These are phyloP conservation scores for Mythimna impura DNA, from an alignment of 2,888 invertebrate species.

Conservation along the genomic window DNA sequence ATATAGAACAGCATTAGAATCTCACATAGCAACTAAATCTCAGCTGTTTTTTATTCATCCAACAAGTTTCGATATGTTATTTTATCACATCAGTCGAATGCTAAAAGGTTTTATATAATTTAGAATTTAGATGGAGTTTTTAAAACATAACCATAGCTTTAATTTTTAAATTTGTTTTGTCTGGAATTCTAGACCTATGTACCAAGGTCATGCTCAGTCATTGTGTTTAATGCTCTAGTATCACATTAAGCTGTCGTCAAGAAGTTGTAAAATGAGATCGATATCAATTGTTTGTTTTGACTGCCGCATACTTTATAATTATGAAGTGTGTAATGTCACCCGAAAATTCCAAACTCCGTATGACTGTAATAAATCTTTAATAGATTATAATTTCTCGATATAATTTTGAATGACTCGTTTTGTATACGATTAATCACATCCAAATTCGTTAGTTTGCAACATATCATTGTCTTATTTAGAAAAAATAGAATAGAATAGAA, in stretches of 20 bases:
- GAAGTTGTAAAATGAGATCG: slow-evolving; percentile 43
- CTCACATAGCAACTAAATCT: slow-evolving; percentile 10
- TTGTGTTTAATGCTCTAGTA: slow-evolving; percentile 18
- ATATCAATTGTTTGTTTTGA: slow-evolving; percentile 18
- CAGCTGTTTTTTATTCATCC: slow-evolving; percentile 6
- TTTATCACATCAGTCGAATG: slow-evolving; percentile 24
- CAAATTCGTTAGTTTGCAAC: too few species aligned
- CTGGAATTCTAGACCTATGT: background rate
- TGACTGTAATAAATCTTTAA: too few species aligned
- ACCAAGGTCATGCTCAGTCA: slow-evolving; percentile 31
- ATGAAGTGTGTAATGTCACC: too few species aligned
- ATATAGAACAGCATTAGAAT: background rate
- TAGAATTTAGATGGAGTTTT: background rate
- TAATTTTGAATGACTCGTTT: too few species aligned
- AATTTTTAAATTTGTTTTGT: slow-evolving; percentile 13
- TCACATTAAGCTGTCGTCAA: slow-evolving; percentile 7
- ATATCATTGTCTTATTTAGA: too few species aligned
- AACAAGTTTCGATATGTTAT: background rate
- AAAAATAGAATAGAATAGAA: too few species aligned
- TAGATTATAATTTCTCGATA: too few species aligned
- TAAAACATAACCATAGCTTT: background rate
- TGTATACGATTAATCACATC: too few species aligned
- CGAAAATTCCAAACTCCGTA: too few species aligned
- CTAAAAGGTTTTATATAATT: background rate
- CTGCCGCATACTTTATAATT: background rate